Conservation (phyloP, 2,113 vertebrate species). For the Odocoileus hemionus region DNA sequence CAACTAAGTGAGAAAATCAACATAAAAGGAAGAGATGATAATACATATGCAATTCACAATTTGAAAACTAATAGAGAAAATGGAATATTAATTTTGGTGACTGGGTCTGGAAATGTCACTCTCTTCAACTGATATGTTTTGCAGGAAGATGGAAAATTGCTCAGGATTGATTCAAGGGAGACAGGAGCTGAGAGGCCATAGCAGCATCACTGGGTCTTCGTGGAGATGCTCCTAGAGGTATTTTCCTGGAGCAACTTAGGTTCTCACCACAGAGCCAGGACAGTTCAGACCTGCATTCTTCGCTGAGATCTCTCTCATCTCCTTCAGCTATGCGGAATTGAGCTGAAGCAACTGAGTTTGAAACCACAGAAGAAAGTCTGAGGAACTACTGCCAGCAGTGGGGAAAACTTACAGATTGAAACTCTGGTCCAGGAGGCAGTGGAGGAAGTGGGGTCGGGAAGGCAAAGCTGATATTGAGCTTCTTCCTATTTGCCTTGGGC, state of each 20-base stretch:
- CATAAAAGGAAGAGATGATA: not conserved
- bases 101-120: not conserved
- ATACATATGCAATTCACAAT: not conserved
- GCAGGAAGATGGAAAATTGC: not conserved
- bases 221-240: not conserved
- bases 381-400: not conserved
- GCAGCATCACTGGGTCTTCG: not conserved
- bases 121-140: not conserved
- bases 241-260: not conserved
- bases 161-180: not conserved
- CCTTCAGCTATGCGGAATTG: not conserved
- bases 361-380: not conserved
- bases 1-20: not conserved
- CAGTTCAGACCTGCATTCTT: not conserved
- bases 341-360: not conserved
- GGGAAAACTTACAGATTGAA: conserved; percentile 35
- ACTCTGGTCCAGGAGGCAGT: conserved; percentile 82
- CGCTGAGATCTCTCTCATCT: not conserved
- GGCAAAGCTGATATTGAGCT: conserved; percentile 85
- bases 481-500: conserved; percentile 82
- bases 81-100: not conserved
- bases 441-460: conserved; percentile 87
- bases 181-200: not conserved
- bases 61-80: not conserved
- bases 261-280: not conserved